These are phyloP conservation scores for Pogonocichla stellata DNA, from an alignment of 2,113 vertebrate genomes.

Conservation along the genomic window DNA sequence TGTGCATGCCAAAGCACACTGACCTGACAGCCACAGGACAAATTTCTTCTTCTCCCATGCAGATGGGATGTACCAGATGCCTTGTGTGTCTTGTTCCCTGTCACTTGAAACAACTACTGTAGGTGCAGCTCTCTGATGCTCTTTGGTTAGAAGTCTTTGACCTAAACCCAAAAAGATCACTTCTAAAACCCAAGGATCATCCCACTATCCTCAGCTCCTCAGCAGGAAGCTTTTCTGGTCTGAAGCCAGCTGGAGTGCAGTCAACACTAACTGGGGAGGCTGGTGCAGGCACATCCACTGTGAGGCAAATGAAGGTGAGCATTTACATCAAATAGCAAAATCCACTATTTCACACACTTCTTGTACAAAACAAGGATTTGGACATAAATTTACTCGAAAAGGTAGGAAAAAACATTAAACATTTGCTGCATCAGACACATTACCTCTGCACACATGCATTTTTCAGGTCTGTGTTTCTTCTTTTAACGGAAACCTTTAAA, in stretches of 20 bases:
- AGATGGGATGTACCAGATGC: not conserved
- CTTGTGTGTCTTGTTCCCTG: not conserved
- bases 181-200: not conserved
- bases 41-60: not conserved
- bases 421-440: not conserved
- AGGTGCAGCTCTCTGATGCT: not conserved
- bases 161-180: not conserved
- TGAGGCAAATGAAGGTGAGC: not conserved
- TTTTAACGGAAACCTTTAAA: not conserved
- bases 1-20: not conserved
- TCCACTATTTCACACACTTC: not conserved
- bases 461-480: not conserved
- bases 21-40: not conserved
- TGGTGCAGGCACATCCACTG: not conserved
- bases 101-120: not conserved
- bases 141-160: not conserved
- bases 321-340: not conserved
- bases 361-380: not conserved
- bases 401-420: not conserved
- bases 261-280: not conserved
- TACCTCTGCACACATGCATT: fast-evolving
- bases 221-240: not conserved
- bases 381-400: not conserved
- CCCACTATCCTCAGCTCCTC: not conserved
- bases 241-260: not conserved